Evolutionary conservation across 2,888 invertebrate species (phyloP).

Genomic region (Dermolepida albohirtum): DNA sequence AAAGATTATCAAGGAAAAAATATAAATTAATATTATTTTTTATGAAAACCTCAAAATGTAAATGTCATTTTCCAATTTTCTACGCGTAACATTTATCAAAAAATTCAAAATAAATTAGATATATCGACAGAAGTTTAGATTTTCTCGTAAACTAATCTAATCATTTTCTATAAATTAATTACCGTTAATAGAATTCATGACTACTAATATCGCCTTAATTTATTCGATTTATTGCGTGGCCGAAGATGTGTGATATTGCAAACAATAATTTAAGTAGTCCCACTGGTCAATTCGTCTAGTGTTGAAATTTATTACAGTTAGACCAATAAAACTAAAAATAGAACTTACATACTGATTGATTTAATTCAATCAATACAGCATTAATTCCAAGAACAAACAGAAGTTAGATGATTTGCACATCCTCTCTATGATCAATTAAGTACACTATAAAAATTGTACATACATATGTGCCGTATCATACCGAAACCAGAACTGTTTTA

Average conservation of each 20-base stretch:
- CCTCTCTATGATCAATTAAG: constrained; percentile 17
- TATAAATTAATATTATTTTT: too few relatives aligned
- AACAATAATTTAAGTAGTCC: too few relatives aligned
- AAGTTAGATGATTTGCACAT: constrained; percentile 31
- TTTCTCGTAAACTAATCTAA: constrained; percentile 24
- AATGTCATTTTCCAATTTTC: too few relatives aligned
- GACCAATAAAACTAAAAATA: constrained; percentile 36
- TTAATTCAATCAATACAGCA: constrained; percentile 36
- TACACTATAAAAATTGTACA: too few relatives aligned
- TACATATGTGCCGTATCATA: too few relatives aligned
- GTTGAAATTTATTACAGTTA: constrained; percentile 33
- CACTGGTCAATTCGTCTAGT: constrained; percentile 24
- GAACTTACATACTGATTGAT: constrained; percentile 22
- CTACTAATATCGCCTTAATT: constrained; percentile 22
- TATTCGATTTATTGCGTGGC: constrained; percentile 26
- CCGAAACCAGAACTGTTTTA: too few relatives aligned
- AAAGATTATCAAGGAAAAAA: too few relatives aligned
- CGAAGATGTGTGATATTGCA: not conserved
- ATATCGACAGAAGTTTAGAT: too few relatives aligned
- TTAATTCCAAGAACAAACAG: constrained; percentile 27
- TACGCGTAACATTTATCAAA: too few relatives aligned
- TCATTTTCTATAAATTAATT: constrained; percentile 34
- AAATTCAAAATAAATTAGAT: too few relatives aligned
- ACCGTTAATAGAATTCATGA: constrained; percentile 34
- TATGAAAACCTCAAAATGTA: too few relatives aligned